Conservation (phyloP, 2,888 invertebrate species). For the Noctua pronuba region DNA sequence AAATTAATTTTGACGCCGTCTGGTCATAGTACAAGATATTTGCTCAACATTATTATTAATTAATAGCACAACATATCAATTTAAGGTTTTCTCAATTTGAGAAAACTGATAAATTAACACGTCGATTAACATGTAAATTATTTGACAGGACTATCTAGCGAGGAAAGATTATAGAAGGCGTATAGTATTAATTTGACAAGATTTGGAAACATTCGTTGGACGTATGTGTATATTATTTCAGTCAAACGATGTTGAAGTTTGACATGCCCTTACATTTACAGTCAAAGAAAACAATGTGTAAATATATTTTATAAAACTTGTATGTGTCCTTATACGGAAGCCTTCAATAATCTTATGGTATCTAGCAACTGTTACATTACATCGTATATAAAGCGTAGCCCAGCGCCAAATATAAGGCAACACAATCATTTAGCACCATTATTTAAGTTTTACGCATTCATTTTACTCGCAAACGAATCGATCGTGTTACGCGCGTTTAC, state of each 20-base stretch:
- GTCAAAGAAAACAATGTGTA: constrained; percentile 53
- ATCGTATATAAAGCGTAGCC: constrained; percentile 63
- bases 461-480: constrained; percentile 40
- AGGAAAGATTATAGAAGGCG: constrained; percentile 63
- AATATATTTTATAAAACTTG: constrained; percentile 61
- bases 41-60: constrained; percentile 36
- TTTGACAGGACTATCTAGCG: constrained; percentile 56
- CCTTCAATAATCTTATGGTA: constrained; percentile 65
- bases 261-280: constrained; percentile 47
- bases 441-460: constrained; percentile 63
- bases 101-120: constrained; percentile 64
- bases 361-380: constrained; percentile 51
- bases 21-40: constrained; percentile 27
- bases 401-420: constrained; percentile 72
- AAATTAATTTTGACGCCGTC: constrained; percentile 47
- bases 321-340: constrained; percentile 52
- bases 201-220: constrained; percentile 56
- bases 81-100: constrained; percentile 66
- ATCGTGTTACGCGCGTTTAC: constrained; percentile 9
- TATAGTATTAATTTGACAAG: constrained; percentile 52
- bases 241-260: constrained; percentile 50
- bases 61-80: constrained; percentile 54
- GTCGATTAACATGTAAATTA: constrained; percentile 48
- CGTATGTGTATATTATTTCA: constrained; percentile 55
- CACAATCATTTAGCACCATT: constrained; percentile 73